Evolutionary conservation across 2,113 vertebrate species (phyloP).

Genomic region (Chloropsis hardwickii): DNA sequence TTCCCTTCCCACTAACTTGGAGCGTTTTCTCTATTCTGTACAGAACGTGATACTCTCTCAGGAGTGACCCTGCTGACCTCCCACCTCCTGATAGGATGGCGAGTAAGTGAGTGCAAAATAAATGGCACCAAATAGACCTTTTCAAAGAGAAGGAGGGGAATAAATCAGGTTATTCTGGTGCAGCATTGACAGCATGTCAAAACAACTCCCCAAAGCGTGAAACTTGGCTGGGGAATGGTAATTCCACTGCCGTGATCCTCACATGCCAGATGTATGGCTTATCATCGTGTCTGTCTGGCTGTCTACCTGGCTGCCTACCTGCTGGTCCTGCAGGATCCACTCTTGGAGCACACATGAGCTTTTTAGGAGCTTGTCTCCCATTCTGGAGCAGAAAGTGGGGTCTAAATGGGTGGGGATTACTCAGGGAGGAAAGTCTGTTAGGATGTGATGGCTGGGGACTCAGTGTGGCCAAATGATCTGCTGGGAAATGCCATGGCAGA

Average conservation of each 20-base stretch:
- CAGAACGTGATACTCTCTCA: conserved; percentile 63
- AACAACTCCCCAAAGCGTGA: conserved; percentile 67
- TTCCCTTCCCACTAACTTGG: conserved; percentile 17
- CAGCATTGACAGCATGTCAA: conserved; percentile 59
- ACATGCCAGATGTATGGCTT: conserved; percentile 57
- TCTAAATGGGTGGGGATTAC: neutral
- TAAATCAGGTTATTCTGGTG: conserved; percentile 67
- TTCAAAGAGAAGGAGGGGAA: conserved; percentile 59
- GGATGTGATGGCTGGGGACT: neutral
- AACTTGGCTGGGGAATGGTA: conserved; percentile 57
- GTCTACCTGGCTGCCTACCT: conserved; percentile 54
- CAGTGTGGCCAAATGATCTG: accelerated
- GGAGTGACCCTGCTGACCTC: conserved; percentile 53
- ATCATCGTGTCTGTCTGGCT: conserved; percentile 22
- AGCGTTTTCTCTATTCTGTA: neutral
- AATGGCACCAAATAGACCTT: conserved; percentile 63
- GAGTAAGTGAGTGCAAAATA: conserved; percentile 66
- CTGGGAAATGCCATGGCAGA: neutral
- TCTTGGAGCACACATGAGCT: neutral
- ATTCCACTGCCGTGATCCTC: conserved; percentile 61
- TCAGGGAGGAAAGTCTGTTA: neutral
- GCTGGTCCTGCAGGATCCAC: neutral
- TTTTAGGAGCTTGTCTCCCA: neutral
- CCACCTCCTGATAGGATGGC: conserved; percentile 49
- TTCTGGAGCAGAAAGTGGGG: neutral